Conservation (phyloP, 2,888 invertebrate species). For the Dioctria rufipes region DNA sequence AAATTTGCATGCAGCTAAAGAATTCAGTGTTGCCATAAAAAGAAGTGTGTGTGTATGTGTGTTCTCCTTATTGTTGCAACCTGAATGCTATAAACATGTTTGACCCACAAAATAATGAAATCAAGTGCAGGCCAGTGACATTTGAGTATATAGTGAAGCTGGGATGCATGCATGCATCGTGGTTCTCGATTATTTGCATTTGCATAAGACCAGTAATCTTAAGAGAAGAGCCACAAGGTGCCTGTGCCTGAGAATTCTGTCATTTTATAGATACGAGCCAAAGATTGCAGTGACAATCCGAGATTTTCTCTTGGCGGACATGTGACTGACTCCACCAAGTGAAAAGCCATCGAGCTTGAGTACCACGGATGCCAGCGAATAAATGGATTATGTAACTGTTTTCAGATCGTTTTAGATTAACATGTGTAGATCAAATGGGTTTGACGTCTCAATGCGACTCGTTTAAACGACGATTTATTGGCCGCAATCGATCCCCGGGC, state of each 20-base stretch:
- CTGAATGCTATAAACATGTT: constrained; percentile 10
- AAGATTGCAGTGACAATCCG: constrained; percentile 40
- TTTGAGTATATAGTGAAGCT: not conserved
- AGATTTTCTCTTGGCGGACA: constrained; percentile 37
- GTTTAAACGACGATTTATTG: constrained; percentile 57
- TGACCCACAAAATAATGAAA: constrained; percentile 35
- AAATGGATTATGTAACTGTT: constrained; percentile 58
- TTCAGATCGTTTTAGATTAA: constrained; percentile 56
- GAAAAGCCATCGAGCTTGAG: constrained; percentile 30
- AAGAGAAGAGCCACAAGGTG: constrained; percentile 4
- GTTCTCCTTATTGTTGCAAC: too few relatives aligned
- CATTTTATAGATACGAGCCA: constrained; percentile 35
- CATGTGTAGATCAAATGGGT: constrained; percentile 57
- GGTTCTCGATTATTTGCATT: constrained; percentile 26
- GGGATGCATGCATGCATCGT: not conserved
- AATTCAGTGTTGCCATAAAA: too few relatives aligned
- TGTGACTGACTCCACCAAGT: constrained; percentile 35
- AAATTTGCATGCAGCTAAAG: too few relatives aligned
- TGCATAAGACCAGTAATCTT: constrained; percentile 34
- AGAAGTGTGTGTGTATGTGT: too few relatives aligned
- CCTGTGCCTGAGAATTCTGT: constrained; percentile 33
- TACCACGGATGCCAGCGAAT: constrained; percentile 38
- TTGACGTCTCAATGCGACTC: constrained; percentile 57
- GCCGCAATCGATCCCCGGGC: constrained; percentile 53
- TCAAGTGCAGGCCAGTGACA: constrained; percentile 34